Evolutionary conservation across 1,140 invertebrate species (phyloP), one percentile per base, ranked within the genome.

Genomic region (Bombus difficillimus): DNA sequence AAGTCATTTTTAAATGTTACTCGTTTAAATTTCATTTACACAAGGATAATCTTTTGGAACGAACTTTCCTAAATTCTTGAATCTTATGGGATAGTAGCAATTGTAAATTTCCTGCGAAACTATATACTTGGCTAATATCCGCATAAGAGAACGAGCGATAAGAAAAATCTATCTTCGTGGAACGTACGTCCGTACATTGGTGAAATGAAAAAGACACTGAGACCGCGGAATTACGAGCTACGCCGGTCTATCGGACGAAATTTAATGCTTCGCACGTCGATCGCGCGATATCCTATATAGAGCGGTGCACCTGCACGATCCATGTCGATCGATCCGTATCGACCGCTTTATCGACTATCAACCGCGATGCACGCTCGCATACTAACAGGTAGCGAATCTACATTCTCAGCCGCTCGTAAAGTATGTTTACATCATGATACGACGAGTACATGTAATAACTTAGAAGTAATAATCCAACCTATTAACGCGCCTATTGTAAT

Each of bases 291-390:
- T 37, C 6, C 13, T 43, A 32, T 43, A 41, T n/a, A 32, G 32
- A 73, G 13, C 22, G 4, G 25, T 32, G 34, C 37, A 73, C 53
- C n/a, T 76, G 69, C 34, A 34, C n/a, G 68, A 62, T 62, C 39
- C 37, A 41, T n/a, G 53, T 53, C 47, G 22, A 18, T 53, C 43
- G 43, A 73, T 81, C 80, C n/a, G 22, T 74, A 73, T 81, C 68
- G 79, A 81, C 53, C 69, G 37, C 6, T 81, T 57, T 73, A 82
- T 75, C 59, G 71, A 43, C 39, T 37, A 8, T 66, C 18, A 39
- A 76, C 41, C 57, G 1, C 6, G n/a, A 25, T n/a, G 47, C 25
- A 12, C 12, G 1, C 13, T 39, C 68, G 10, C 68, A 37, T 28
- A 39, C 59, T 34, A 37, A 5, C 43, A 57, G 3, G 25, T 76